A percentile compares a stretch with the other conserved stretches of the same genome.
phyloP scores from a whole-genome alignment of 2,888 invertebrate genomes.

The Pristionchus fissidentatus region DNA sequence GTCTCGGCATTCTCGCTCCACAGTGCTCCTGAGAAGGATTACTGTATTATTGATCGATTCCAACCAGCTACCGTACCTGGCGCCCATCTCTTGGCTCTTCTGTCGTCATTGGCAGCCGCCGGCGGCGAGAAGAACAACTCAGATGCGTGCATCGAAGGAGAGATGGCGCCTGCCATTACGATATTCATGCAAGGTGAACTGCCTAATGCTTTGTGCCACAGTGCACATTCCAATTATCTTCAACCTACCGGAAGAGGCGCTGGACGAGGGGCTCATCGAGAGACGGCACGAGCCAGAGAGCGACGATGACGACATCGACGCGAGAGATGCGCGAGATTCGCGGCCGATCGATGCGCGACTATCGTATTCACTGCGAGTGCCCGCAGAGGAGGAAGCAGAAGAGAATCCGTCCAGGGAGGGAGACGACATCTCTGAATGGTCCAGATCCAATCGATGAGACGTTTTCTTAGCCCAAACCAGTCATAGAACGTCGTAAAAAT shows the following conservation, averaged over 20 bases:
- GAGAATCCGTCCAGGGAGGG: neutral
- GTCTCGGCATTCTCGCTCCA: conserved; percentile 5
- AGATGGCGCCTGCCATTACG: neutral
- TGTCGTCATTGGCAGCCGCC: neutral
- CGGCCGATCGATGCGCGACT: too few species aligned
- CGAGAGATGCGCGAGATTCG: conserved; percentile 9
- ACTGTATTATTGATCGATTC: neutral
- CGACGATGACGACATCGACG: neutral
- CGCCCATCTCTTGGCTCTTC: conserved; percentile 34
- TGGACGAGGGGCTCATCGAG: conserved; percentile 24
- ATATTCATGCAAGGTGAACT: neutral
- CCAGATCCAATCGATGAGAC: neutral
- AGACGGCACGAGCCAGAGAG: neutral
- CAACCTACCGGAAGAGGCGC: neutral
- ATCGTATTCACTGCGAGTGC: too few species aligned
- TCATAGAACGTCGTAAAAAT: too few species aligned
- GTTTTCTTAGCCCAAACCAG: too few species aligned
- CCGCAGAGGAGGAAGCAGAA: neutral
- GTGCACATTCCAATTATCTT: too few species aligned
- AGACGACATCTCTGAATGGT: conserved; percentile 31
- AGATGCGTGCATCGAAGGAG: neutral
- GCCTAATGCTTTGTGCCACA: neutral
- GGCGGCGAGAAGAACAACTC: conserved; percentile 14
- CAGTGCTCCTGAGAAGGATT: neutral
- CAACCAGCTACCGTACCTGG: conserved; percentile 28